Conservation (phyloP, 2,113 vertebrate species). For the Neogobius melanostomus region DNA sequence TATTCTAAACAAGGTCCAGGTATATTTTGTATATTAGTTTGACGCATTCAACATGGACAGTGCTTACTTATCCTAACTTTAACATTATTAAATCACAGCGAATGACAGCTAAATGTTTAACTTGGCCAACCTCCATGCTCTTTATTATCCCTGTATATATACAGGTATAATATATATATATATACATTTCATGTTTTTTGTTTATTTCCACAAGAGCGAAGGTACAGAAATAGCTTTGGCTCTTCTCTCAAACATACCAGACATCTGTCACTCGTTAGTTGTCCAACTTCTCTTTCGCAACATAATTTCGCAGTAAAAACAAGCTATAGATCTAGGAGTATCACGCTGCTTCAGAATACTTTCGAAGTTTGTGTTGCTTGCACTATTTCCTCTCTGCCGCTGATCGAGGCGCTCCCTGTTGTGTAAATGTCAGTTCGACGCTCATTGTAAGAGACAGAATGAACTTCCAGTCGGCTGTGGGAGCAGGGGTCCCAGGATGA, state of each 20-base stretch:
- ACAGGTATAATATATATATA: slow-evolving; percentile 20
- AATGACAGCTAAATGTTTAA: neutral
- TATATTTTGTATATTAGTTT: too few species aligned
- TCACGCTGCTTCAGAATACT: slow-evolving; percentile 44
- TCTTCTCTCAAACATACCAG: slow-evolving; percentile 72
- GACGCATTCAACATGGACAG: too few species aligned
- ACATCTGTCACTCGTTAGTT: slow-evolving; percentile 71
- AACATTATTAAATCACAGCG: neutral
- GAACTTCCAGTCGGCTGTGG: slow-evolving; percentile 62
- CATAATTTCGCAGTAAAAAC: slow-evolving; percentile 56
- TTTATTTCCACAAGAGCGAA: slow-evolving; percentile 58
- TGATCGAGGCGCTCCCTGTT: slow-evolving; percentile 49
- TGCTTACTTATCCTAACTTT: slow-evolving; percentile 24
- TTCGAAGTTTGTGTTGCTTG: slow-evolving; percentile 36
- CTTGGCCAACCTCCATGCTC: slow-evolving; percentile 20
- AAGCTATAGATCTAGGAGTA: slow-evolving; percentile 56
- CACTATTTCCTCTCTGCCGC: slow-evolving; percentile 38
- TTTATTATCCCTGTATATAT: slow-evolving; percentile 50
- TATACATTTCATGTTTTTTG: slow-evolving; percentile 45
- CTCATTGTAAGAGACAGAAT: slow-evolving; percentile 66
- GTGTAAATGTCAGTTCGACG: slow-evolving; percentile 68
- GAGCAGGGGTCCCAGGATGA: slow-evolving; percentile 39
- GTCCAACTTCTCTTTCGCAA: slow-evolving; percentile 38
- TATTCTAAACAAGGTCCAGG: too few species aligned
- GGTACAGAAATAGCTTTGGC: slow-evolving; percentile 68